Conservation (phyloP, 2,797 vertebrate species). For the Thamnophis elegans region DNA sequence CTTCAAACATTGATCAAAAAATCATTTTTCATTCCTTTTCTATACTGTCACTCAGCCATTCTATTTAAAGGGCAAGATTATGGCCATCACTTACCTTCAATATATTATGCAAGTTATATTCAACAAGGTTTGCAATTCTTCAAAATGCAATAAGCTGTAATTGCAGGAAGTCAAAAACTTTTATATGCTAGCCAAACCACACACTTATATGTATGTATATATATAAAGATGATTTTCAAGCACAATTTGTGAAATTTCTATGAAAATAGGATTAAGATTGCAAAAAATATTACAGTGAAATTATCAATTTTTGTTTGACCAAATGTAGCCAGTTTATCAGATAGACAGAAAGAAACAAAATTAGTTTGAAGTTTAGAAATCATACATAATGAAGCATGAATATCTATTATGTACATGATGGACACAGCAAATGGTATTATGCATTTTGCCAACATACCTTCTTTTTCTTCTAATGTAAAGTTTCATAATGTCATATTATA, state of each 20-base stretch:
- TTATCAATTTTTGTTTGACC: neutral
- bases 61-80: neutral
- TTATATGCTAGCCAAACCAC: neutral
- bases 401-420: neutral
- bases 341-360: neutral
- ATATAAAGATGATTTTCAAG: constrained; percentile 11
- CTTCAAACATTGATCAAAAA: neutral
- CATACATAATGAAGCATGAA: neutral
- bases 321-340: neutral
- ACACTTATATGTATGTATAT: neutral
- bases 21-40: neutral
- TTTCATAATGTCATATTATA: neutral
- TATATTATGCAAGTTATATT: neutral
- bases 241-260: constrained; percentile 2
- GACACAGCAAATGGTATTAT: neutral
- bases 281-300: neutral
- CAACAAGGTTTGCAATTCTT: neutral
- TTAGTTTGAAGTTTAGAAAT: neutral
- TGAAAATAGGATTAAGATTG: constrained; percentile 16
- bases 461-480: neutral
- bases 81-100: neutral
- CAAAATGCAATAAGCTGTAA: neutral
- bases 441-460: neutral
- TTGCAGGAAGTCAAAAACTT: neutral
- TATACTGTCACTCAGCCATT: neutral